Evolutionary conservation across 2,113 vertebrate species (phyloP).

Genomic region (Formicarius rufipectus): DNA sequence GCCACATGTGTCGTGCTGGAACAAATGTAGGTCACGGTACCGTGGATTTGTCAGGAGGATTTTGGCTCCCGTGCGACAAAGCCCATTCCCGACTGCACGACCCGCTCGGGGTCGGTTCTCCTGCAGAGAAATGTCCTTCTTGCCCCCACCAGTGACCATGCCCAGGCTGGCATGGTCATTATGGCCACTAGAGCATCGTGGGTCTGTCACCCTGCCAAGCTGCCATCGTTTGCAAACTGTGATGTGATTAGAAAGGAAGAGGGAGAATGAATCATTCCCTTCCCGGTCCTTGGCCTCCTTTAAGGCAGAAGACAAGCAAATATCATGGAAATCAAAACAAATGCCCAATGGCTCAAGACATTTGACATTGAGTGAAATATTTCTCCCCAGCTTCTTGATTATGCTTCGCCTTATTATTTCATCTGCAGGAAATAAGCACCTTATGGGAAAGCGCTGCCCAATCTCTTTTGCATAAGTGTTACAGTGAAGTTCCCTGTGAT

Average conservation of each 20-base stretch:
- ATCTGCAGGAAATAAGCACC: not conserved
- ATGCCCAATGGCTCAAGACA: not conserved
- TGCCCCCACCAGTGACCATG: not conserved
- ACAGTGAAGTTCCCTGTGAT: not conserved
- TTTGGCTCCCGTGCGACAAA: not conserved
- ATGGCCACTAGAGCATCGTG: not conserved
- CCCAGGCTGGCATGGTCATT: not conserved
- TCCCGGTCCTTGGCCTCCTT: not conserved
- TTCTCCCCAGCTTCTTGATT: not conserved
- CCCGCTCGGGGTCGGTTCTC: not conserved
- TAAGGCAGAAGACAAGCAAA: not conserved
- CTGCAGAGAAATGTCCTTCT: not conserved
- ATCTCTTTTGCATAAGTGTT: slow-evolving; percentile 30
- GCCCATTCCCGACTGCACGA: not conserved
- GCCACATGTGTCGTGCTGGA: not conserved
- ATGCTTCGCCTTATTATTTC: not conserved
- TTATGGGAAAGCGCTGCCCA: slow-evolving; percentile 3
- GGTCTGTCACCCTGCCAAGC: not conserved
- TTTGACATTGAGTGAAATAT: not conserved
- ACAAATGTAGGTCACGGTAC: not conserved
- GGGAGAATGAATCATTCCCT: not conserved
- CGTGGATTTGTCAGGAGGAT: not conserved
- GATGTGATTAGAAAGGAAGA: not conserved
- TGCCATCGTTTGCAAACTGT: not conserved
- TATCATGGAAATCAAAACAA: not conserved